Base-by-base conservation (phyloP, 2,888 invertebrate genomes). In the Mythimna ferrago region DNA sequence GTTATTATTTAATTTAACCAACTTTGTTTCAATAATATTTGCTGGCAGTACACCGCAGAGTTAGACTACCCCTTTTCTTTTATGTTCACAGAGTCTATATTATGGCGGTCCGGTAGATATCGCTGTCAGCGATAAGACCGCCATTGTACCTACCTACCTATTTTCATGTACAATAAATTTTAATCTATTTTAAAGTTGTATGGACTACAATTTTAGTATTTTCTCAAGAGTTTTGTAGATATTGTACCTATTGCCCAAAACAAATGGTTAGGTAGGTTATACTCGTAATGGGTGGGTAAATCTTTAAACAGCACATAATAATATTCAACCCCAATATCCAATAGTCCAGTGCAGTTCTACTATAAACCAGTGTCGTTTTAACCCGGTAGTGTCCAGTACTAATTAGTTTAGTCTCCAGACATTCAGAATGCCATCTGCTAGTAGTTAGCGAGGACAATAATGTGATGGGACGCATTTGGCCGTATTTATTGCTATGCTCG, bases 381-480 rank as follows among this genome's bases (percentile, higher is more conserved):
- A 21, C 56, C 10, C n/a, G 48, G 21, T 44, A 53, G 11, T 66
- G 26, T 64, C 56, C 56, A 64, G 56, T 54, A 57, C 35, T 64
- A 66, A 63, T 60, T 71, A 72, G 44, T 21, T 11, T 48, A 38
- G 57, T 21, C 19, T 44, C 57, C 48, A 62, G 61, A 62, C 71
- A 41, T 35, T 51, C 35, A 66, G 58, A 76, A 75, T 80, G 53
- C 44, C 38, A 63, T 56, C 69, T 66, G 71, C 66, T 66, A 71
- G 68, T 41, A 71, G 68, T 76, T 80, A 61, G 60, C 62, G 62
- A 56, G 68, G 71, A 72, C 66, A 69, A 72, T 66, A 76, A 80
- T 80, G 76, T 72, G 69, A 72, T 71, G 71, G 38, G 67, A 38
- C 51, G n/a, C 63, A 69, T 64, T 80, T 53, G 69, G 2, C 38